Evolutionary conservation across 2,797 vertebrate species (phyloP).

Genomic region (Rhinichthys osculus): DNA sequence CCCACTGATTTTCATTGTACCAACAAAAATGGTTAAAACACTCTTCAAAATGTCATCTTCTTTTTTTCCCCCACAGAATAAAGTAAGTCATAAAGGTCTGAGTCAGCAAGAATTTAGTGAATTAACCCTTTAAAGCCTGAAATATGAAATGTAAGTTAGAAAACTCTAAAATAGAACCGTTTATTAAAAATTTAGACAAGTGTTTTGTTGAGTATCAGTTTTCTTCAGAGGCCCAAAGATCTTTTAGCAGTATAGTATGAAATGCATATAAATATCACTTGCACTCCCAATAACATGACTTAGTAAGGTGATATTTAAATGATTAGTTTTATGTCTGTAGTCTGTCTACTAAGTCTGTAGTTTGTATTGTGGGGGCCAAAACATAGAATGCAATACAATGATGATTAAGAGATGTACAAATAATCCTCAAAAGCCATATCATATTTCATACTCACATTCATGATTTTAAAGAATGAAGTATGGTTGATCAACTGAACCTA

Average conservation of each 20-base stretch:
- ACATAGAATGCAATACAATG: background rate
- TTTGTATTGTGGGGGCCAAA: background rate
- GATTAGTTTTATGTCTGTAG: background rate
- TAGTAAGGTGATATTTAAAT: background rate
- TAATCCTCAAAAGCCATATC: background rate
- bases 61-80: background rate
- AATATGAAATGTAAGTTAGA: background rate
- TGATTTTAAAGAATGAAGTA: background rate
- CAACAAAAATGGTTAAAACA: background rate
- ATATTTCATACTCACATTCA: background rate
- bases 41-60: background rate
- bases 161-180: background rate
- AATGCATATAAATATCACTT: background rate
- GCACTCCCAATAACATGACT: background rate
- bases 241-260: background rate
- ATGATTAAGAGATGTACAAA: background rate
- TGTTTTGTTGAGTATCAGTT: background rate
- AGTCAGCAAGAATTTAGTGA: background rate
- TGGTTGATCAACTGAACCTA: background rate
- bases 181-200: background rate
- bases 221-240: background rate
- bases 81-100: background rate
- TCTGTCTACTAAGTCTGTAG: too few species aligned
- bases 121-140: background rate
- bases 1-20: background rate